phyloP scores from a whole-genome alignment of 2,113 vertebrate genomes.

The Nothoprocta pentlandii region DNA sequence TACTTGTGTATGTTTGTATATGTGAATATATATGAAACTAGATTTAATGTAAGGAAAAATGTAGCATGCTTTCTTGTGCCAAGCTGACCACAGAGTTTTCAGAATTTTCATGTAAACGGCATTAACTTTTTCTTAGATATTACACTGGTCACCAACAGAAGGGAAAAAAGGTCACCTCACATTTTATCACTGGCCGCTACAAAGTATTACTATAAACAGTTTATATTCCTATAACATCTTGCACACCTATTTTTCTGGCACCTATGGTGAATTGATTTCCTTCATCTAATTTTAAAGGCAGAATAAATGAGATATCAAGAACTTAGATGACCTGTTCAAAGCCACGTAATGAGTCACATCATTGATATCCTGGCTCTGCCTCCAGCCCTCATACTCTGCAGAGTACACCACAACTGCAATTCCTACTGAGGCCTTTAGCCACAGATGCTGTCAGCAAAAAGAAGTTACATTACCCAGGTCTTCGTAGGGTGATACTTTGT shows the following conservation, averaged over 20 bases:
- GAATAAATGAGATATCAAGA: neutral
- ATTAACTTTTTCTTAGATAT: neutral
- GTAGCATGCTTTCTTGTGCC: neutral
- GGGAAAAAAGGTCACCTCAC: rapidly evolving
- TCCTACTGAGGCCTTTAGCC: conserved; percentile 17
- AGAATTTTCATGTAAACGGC: neutral
- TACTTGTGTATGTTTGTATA: neutral
- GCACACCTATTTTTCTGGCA: neutral
- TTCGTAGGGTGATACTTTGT: conserved; percentile 15
- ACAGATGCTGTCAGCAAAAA: conserved; percentile 32
- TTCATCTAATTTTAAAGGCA: neutral
- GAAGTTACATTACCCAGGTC: conserved; percentile 10
- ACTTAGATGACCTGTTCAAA: neutral
- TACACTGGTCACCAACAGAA: neutral
- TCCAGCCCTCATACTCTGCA: neutral
- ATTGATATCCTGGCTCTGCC: neutral
- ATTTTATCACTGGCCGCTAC: neutral
- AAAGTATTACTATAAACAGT: neutral
- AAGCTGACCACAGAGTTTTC: neutral
- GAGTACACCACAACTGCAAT: neutral
- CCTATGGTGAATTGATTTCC: neutral
- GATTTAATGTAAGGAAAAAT: neutral
- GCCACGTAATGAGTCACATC: neutral
- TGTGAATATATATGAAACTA: neutral
- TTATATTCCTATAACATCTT: neutral